Evolutionary conservation across 2,797 vertebrate genomes (phyloP), one percentile per base, ranked within the genome.

Genomic region (Epinephelus coioides): DNA sequence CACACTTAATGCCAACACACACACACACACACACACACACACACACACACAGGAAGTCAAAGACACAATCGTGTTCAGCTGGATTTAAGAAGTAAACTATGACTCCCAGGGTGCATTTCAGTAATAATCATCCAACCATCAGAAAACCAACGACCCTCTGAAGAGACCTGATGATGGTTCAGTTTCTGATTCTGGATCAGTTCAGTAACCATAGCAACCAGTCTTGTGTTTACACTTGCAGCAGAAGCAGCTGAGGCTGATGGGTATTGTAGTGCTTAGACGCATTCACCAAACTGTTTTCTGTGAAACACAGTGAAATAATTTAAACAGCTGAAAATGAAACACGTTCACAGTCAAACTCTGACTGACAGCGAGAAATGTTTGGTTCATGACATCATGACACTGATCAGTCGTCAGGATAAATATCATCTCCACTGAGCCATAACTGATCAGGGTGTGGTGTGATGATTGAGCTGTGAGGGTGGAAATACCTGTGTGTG

Each of bases 1-100:
- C 73, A 74, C 67, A 77, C 56, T 69, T 25, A 14, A 73, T 18
- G 27, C n/a, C 40, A 53, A 50, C 51, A 64, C 69, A 67, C 15
- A 54, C 19, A 23, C 44, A 21, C 23, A 23, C 44, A 60, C 55
- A 49, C 13, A 72, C 56, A 64, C 17, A 56, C 53, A 44, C 73
- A 74, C 67, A 77, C 56, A 50, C 59, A 64, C 69, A 67, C 15
- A 21, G 11, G 25, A 12, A 59, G 23, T 44, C 38, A 68, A 40
- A 47, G 38, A 34, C 68, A 70, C 27, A 13, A 34, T 12, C 50
- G 30, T 34, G 30, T 34, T 34, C 30, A 34, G 7, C 30, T 6
- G 30, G 7, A 34, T 8, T 7, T 34, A 34, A 1, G 6, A 7
- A 34, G 30, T 34, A 2, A 34, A 34, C 30, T 34, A 34, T 8